phyloP scores from a whole-genome alignment of 2,888 invertebrate genomes.

The Yponomeuta malinellus region DNA sequence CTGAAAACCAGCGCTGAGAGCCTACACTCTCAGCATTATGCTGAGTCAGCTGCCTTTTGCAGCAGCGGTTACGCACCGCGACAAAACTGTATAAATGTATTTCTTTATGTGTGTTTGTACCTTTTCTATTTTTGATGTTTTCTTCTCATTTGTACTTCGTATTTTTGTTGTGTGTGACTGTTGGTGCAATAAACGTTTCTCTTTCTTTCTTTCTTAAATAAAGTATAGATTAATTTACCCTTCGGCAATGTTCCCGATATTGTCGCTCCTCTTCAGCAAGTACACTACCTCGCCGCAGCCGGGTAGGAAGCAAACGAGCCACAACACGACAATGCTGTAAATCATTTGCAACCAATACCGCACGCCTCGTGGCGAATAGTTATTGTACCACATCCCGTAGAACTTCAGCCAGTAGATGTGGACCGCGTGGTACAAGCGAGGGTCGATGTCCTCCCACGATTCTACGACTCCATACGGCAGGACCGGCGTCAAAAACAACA shows the following conservation, averaged over 20 bases:
- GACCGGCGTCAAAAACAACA: slow-evolving; percentile 30
- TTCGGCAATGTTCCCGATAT: slow-evolving; percentile 77
- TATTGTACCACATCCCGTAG: slow-evolving; percentile 69
- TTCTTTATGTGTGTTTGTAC: too few relatives aligned
- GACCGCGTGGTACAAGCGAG: slow-evolving; percentile 58
- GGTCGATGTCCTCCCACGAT: slow-evolving; percentile 59
- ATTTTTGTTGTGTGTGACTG: too few relatives aligned
- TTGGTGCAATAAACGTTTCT: too few relatives aligned
- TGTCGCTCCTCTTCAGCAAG: slow-evolving; percentile 78
- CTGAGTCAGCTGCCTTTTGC: too few relatives aligned
- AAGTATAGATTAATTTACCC: slow-evolving; percentile 39
- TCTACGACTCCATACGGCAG: slow-evolving; percentile 59
- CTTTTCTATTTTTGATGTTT: too few relatives aligned
- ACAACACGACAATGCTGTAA: slow-evolving; percentile 53
- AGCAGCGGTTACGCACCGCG: too few relatives aligned
- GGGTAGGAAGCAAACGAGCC: slow-evolving; percentile 66
- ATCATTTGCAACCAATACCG: slow-evolving; percentile 53
- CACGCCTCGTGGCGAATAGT: slow-evolving; percentile 38
- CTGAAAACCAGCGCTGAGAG: too few relatives aligned
- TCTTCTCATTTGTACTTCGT: too few relatives aligned
- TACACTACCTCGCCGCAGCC: slow-evolving; percentile 79
- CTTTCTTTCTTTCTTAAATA: too few relatives aligned
- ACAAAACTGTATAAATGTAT: too few relatives aligned
- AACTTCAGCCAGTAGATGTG: slow-evolving; percentile 71
- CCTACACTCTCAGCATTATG: too few relatives aligned